Evolutionary conservation across 2,888 invertebrate species (phyloP), one percentile per base, ranked within the genome.

Genomic region (Acronicta aceris): DNA sequence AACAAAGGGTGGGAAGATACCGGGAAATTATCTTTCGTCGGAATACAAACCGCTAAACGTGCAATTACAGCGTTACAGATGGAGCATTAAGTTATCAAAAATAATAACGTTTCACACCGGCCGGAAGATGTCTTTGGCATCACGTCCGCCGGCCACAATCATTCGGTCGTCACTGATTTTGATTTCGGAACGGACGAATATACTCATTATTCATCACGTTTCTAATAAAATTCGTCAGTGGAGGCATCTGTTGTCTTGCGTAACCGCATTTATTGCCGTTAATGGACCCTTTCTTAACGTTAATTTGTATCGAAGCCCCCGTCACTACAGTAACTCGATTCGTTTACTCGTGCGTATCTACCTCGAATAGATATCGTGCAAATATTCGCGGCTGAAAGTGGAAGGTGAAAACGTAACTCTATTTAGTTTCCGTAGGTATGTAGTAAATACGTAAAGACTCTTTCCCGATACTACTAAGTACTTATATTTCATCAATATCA

Each of bases 51-150:
- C 94, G 90, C 94, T 91, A 92, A 93, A 91, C 87, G 83, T 86
- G 88, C 93, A 93, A 94, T 94, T 94, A 94, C 91, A 93, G 86
- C 87, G 91, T 91, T 91, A 90, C 92, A 85, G 88, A 89, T 89
- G 88, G 87, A 86, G 89, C 90, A 92, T 93, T 92, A 88, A 92
- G 92, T 91, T 93, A 93, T 94, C 93, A 88, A 90, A 93, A 83
- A 86, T 90, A 89, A 90, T 90, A 89, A 90, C 88, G 89, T 89
- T 90, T 91, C 89, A 91, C 92, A 91, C 90, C 91, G 93, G 89
- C 89, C 93, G 93, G 93, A 93, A 92, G 94, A 90, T 93, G 94
- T 87, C 88, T 87, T 78, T 75, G 84, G 57, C 83, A 82, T 86
- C 94, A 94, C 94, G 94, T 93, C 81, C 83, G 76, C 63, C 66